These are phyloP conservation scores for Pelecanoides urinatrix DNA, from an alignment of 2,113 vertebrate species.

Conservation along the genomic window DNA sequence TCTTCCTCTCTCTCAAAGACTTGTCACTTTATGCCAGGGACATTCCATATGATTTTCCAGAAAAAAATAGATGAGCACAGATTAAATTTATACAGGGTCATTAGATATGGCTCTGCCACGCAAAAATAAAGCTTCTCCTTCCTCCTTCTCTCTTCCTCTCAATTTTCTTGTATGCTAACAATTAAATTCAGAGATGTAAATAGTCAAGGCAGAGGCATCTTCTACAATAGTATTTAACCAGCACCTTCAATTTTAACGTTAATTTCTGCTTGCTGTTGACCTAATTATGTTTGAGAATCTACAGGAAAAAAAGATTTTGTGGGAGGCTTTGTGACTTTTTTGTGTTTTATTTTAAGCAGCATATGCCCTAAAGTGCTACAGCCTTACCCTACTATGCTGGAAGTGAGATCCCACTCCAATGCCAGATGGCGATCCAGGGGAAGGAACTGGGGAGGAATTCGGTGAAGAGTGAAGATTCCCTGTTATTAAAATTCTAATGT, in stretches of 20 bases:
- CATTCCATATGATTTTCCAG: background rate
- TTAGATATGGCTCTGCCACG: background rate
- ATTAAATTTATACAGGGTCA: background rate
- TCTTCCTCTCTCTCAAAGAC: background rate
- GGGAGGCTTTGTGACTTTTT: background rate
- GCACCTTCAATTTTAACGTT: background rate
- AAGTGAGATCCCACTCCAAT: conserved; percentile 91
- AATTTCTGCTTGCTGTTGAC: background rate
- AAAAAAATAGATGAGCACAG: background rate
- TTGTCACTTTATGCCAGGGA: background rate
- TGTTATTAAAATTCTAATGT: conserved; percentile 95
- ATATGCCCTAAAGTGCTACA: background rate
- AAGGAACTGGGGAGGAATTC: conserved; percentile 91
- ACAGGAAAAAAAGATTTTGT: background rate
- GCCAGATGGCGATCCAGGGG: conserved; percentile 91
- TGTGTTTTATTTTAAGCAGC: background rate
- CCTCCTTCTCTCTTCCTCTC: background rate
- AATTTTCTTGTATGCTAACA: background rate
- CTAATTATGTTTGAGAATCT: background rate
- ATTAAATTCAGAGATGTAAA: background rate
- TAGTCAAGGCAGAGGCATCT: background rate
- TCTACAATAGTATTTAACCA: background rate
- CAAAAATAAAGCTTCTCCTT: background rate
- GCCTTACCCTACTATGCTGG: conserved; percentile 89
- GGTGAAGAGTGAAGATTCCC: conserved; percentile 95